Percentiles rank a stretch among this genome's conserved stretches.
Evolutionary conservation across 2,888 invertebrate genomes (phyloP).

Genomic region (Stramonita haemastoma): DNA sequence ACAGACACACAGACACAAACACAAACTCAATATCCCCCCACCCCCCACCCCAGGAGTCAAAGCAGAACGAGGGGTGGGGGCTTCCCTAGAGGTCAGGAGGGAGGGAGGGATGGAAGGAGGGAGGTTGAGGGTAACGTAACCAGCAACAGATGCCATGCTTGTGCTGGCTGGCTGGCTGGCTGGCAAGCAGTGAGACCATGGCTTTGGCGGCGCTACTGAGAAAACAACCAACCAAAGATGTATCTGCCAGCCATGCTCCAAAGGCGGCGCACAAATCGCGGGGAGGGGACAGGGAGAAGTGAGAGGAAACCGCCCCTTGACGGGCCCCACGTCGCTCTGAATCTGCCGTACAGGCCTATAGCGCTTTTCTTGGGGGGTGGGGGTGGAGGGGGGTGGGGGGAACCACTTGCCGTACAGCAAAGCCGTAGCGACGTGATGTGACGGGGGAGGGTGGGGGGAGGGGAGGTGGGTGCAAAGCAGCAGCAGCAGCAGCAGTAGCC

Average conservation of each 20-base stretch:
- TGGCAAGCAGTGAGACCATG: too few species aligned
- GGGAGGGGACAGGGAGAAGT: constrained; percentile 11
- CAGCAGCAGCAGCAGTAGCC: constrained; percentile 33
- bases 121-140: not conserved
- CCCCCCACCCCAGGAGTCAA: not conserved
- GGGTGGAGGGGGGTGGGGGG: not conserved
- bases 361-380: not conserved
- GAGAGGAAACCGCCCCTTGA: constrained; percentile 1
- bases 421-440: not conserved
- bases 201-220: too few species aligned
- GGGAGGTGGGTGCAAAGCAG: not conserved
- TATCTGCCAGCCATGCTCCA: not conserved
- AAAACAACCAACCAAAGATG: not conserved
- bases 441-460: not conserved
- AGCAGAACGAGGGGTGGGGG: not conserved
- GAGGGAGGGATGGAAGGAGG: too few species aligned
- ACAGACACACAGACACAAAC: too few species aligned
- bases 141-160: constrained; percentile 1
- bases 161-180: too few species aligned
- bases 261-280: too few species aligned
- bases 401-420: constrained; percentile 8
- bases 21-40: too few species aligned
- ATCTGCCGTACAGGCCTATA: constrained; percentile 17
- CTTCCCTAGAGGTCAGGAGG: not conserved
- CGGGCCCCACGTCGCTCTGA: not conserved